Evolutionary conservation across 2,797 vertebrate species (phyloP).

Genomic region (Thaleichthys pacificus): DNA sequence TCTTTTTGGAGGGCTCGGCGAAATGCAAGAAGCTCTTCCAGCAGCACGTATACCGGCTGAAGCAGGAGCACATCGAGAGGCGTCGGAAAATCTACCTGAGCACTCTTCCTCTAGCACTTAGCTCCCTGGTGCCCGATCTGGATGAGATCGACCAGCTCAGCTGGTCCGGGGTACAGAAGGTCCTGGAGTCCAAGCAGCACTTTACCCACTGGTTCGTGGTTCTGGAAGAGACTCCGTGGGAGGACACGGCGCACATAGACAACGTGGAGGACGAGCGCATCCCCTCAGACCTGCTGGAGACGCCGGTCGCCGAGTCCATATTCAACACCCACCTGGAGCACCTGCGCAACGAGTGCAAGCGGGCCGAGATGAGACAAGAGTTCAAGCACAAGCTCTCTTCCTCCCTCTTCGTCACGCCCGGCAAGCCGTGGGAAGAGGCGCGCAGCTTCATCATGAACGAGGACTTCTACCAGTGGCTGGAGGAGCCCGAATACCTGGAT

Average conservation of each 20-base stretch:
- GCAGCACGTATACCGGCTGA: constrained; percentile 81
- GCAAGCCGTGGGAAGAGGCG: constrained; percentile 88
- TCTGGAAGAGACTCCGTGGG: constrained; percentile 85
- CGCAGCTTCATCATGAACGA: constrained; percentile 89
- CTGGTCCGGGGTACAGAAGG: constrained; percentile 75
- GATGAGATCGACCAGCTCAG: constrained; percentile 82
- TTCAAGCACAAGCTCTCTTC: constrained; percentile 82
- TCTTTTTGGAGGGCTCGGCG: constrained; percentile 82
- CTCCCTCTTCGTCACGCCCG: constrained; percentile 84
- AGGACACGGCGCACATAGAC: constrained; percentile 79
- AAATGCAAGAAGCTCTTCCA: constrained; percentile 85
- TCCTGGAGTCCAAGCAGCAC: constrained; percentile 80
- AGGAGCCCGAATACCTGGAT: constrained; percentile 82
- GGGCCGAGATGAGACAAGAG: constrained; percentile 78
- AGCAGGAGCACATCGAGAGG: constrained; percentile 83
- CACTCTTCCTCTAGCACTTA: constrained; percentile 77
- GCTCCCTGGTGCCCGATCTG: constrained; percentile 78
- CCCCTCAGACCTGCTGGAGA: constrained; percentile 83
- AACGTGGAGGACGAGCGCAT: constrained; percentile 78
- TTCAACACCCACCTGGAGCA: constrained; percentile 81
- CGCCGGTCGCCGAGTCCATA: constrained; percentile 72
- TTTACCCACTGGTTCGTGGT: constrained; percentile 84
- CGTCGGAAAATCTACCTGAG: constrained; percentile 77
- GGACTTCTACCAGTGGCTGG: constrained; percentile 86
- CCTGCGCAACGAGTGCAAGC: constrained; percentile 76